Base-by-base conservation (phyloP, 2,888 invertebrate genomes). In the Dendrolimus pini region DNA sequence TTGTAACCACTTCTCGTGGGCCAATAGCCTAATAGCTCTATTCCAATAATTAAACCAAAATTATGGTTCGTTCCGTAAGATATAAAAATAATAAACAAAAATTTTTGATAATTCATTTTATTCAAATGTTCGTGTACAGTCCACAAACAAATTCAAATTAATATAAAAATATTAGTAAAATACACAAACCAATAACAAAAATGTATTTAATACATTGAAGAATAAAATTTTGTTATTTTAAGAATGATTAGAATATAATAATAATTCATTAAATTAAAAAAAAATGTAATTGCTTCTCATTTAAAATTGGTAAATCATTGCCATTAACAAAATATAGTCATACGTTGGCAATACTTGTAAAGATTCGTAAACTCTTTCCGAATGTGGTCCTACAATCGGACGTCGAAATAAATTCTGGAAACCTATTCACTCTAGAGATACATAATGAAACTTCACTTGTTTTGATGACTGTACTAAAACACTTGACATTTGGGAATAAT, bases 161-260 rank as follows among this genome's bases (percentile, higher is more conserved):
- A 72, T 66, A 70, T 72, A 70, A 71, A 30, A 74, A 72, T 72
- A 74, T 73, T 77, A 77, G 69, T 72, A 72, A 72, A 76, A 75
- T 75, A 75, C 69, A 73, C 69, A 75, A 78, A 77, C 74, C 69
- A 69, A 71, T 76, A 78, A 75, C 67, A 77, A 74, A 68, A 59
- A 71, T 65, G 64, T 65, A 68, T 65, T 70, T 64, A 59, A 67
- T 65, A 57, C 53, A 55, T 47, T 47, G 41, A 41, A 13, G 47
- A 42, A 56, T 13, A 53, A 53, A 41, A 56, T 14, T 41, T 53
- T 53, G 53, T 41, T 8, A 56, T 53, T 42, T 56, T 54, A 9
- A 9, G 12, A 41, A 56, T 12, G 53, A 53, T 41, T 41, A 53
- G 53, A 41, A 56, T 56, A 41, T 41, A 42, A 41, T 41, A 42